Evolutionary conservation across 2,113 vertebrate genomes (phyloP).

Genomic region (Oryzias curvinotus): DNA sequence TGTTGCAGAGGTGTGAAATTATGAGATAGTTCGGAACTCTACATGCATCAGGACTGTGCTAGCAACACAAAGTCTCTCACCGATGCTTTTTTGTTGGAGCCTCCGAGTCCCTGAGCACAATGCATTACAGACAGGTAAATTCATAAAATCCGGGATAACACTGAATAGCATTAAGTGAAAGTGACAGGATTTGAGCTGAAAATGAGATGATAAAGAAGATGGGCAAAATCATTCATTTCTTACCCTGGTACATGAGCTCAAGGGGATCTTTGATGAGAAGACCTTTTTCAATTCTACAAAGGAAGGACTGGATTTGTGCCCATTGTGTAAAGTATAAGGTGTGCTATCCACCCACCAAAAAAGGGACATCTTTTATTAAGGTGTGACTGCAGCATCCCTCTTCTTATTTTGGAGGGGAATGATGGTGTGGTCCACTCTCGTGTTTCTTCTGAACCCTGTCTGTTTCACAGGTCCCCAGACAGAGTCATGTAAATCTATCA

Average conservation of each 20-base stretch:
- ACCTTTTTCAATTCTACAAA: constrained; percentile 59
- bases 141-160: constrained; percentile 44
- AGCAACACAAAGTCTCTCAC: constrained; percentile 24
- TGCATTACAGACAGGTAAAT: constrained; percentile 40
- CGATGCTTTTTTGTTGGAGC: constrained; percentile 24
- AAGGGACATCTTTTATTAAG: constrained; percentile 57
- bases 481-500: constrained; percentile 74
- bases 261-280: constrained; percentile 61
- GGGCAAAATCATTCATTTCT: constrained; percentile 46
- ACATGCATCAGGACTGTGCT: constrained; percentile 18
- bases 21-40: constrained; percentile 12
- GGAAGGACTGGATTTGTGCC: constrained; percentile 48
- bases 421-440: constrained; percentile 42
- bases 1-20: constrained; percentile 18
- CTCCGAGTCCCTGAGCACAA: constrained; percentile 40
- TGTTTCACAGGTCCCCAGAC: constrained; percentile 66
- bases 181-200: constrained; percentile 65
- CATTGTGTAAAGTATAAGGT: constrained; percentile 66
- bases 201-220: constrained; percentile 60
- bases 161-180: constrained; percentile 49
- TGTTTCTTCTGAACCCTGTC: constrained; percentile 52
- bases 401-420: constrained; percentile 63
- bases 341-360: constrained; percentile 38
- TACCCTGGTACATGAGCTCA: constrained; percentile 47
- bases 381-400: constrained; percentile 61